These are phyloP conservation scores for silkworm (Bombyx mori) DNA, from an alignment of 1,140 invertebrate species.

Conservation along the genomic window ASM3026992v2 NC_085125.1:326501-327000, in stretches of 20 bases:
- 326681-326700: conserved; percentile 51
- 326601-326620: conserved; percentile 68
- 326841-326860: too few species aligned
- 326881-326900: too few species aligned
- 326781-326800: conserved; percentile 58
- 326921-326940: too few species aligned
- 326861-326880: too few species aligned
- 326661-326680: conserved; percentile 26
- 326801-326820: conserved; percentile 53
- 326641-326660: conserved; percentile 56
- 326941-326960: too few species aligned
- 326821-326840: conserved; percentile 38
- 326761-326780: conserved; percentile 52
- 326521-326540: conserved; percentile 6
- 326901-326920: too few species aligned
- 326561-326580: conserved; percentile 46
- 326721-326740: conserved; percentile 63
- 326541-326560: conserved; percentile 25
- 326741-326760: conserved; percentile 68
- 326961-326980: too few species aligned
- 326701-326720: conserved; percentile 47
- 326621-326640: conserved; percentile 63
- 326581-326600: conserved; percentile 49
- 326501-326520: conserved; percentile 4
- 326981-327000: too few species aligned